phyloP scores from a whole-genome alignment of 2,797 vertebrate species.

The Coranthus polyacanthus region DNA sequence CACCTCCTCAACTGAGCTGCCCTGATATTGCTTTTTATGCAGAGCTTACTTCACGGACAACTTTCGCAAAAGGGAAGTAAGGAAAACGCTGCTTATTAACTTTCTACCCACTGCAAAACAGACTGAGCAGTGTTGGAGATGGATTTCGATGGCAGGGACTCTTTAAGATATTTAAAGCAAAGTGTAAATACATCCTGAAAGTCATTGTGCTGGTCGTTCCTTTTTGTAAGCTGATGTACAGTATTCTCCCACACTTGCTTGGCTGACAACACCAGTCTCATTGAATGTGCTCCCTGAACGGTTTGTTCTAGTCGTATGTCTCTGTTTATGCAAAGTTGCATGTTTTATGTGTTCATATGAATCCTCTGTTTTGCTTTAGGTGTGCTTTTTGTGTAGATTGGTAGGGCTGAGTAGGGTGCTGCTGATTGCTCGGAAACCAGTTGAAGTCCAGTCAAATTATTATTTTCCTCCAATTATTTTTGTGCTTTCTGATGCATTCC shows the following conservation, averaged over 20 bases:
- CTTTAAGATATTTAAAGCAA: slow-evolving; percentile 55
- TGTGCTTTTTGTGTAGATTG: slow-evolving; percentile 61
- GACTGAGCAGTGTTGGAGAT: slow-evolving; percentile 35
- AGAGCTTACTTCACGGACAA: slow-evolving; percentile 58
- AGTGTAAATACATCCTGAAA: slow-evolving; percentile 78
- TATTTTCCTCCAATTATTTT: slow-evolving; percentile 11
- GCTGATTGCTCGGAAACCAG: slow-evolving; percentile 56
- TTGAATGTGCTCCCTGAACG: slow-evolving; percentile 73
- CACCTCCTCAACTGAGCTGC: slow-evolving; percentile 68
- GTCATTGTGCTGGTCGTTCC: slow-evolving; percentile 53
- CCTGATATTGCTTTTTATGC: slow-evolving; percentile 74
- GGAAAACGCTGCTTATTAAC: slow-evolving; percentile 55
- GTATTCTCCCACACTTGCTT: slow-evolving; percentile 57
- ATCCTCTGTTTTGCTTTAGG: slow-evolving; percentile 55
- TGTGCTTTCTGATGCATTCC: slow-evolving; percentile 41
- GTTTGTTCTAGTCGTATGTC: slow-evolving; percentile 65
- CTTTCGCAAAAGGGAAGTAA: slow-evolving; percentile 29
- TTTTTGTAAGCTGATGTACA: slow-evolving; percentile 77
- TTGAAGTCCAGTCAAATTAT: slow-evolving; percentile 21
- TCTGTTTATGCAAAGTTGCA: slow-evolving; percentile 79
- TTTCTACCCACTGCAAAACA: slow-evolving; percentile 52
- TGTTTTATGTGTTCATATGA: slow-evolving; percentile 71
- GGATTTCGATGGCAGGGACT: slow-evolving; percentile 50
- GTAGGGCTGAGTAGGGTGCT: slow-evolving; percentile 67
- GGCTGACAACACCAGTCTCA: slow-evolving; percentile 64